A percentile compares a stretch with the other conserved stretches of the same genome.
Conservation (phyloP, 2,113 vertebrate species). For the Ovis canadensis region DNA sequence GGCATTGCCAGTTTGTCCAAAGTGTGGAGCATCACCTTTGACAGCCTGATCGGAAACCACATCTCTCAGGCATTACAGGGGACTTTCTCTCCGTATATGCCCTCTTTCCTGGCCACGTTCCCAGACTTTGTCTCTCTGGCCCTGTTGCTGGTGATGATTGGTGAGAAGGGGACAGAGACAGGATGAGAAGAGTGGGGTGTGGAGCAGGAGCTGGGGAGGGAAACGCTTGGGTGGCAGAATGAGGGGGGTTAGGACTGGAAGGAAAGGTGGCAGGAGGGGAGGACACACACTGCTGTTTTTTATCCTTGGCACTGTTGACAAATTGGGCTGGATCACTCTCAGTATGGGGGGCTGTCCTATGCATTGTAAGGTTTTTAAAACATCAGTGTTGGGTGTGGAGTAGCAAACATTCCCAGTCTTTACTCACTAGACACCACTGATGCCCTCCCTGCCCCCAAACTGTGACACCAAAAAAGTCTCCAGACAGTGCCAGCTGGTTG, state of each 20-base stretch:
- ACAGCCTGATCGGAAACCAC: conserved; percentile 86
- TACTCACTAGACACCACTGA: neutral
- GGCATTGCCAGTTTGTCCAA: conserved; percentile 88
- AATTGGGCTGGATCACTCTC: neutral
- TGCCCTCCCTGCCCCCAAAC: neutral
- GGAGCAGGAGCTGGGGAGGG: neutral
- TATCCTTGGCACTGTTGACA: neutral
- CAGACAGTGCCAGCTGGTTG: neutral
- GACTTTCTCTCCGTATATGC: conserved; percentile 77
- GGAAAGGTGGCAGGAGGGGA: neutral
- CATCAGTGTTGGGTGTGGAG: neutral
- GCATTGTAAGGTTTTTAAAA: neutral
- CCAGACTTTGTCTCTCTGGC: conserved; percentile 90
- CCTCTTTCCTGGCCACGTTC: conserved; percentile 83
- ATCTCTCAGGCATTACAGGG: conserved; percentile 85
- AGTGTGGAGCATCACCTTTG: conserved; percentile 91
- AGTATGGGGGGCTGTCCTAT: neutral
- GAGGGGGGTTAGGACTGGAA: neutral
- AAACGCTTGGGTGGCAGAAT: neutral
- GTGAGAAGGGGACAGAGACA: conserved; percentile 66
- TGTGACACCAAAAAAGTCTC: neutral
- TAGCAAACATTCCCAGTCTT: neutral
- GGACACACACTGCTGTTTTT: neutral
- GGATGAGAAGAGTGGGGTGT: neutral
- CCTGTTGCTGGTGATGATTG: conserved; percentile 87